Evolutionary conservation across 2,888 invertebrate genomes (phyloP), one percentile per base, ranked within the genome.

Genomic region (Endomychus coccineus): DNA sequence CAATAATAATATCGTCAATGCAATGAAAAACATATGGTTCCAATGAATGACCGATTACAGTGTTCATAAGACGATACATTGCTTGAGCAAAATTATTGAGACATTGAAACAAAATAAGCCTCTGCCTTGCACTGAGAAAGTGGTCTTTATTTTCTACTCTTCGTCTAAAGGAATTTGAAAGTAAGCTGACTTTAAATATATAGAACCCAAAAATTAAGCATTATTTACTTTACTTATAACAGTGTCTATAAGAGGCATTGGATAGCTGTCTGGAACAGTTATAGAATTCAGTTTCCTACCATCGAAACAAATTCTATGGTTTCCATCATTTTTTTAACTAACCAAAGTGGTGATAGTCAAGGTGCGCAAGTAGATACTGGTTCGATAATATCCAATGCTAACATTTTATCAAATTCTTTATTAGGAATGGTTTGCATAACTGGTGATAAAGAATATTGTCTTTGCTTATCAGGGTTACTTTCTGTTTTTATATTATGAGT

Each of bases 151-250:
- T 36, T 36, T 10, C n/a, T 21, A 30, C 11, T 30, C 19, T 7
- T 28, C 25, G 10, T 28, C 28, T 2, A 36, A 16, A 3, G 32
- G 25, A 10, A 33, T 37, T 23, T 33, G 37, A 10, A 25, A 37
- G 12, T 17, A 37, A 12, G 32, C 32, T 5, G 4, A 14, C 27
- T 37, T 37, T 27, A 33, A 25, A 17, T 37, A 31, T 10, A 37
- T n/a, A 7, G 37, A 32, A 2, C 16, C 16, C 5, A 36, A 23
- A 30, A 14, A 36, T 30, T 22, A 10, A 9, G 22, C 30, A 30
- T 36, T 16, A 2, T 25, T 3, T 9, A 36, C 14, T n/a, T 23
- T 13, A n/a, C 10, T 30, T 5, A 36, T 9, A 22, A 36, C 30
- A 14, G 21, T n/a, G 22, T 36, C 23, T 15, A 36, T 36, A 14